phyloP scores from a whole-genome alignment of 2,888 invertebrate species.

The Pachymerium ferrugineum region DNA sequence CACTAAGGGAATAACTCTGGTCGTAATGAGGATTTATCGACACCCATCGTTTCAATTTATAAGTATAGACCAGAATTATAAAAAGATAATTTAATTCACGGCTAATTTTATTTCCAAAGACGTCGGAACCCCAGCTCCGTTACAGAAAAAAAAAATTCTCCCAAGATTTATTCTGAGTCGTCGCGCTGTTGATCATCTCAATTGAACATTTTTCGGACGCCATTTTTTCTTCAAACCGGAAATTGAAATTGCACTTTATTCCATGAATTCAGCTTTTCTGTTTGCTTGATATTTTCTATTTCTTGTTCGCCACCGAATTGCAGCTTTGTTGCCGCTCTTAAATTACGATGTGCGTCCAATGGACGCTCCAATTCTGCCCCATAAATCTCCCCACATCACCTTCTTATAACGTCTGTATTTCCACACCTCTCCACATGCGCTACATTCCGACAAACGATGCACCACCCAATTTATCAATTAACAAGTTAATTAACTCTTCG shows the following conservation, averaged over 20 bases:
- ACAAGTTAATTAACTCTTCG: not conserved
- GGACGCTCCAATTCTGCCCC: conserved; percentile 28
- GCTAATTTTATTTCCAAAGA: not conserved
- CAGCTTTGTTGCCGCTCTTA: conserved; percentile 21
- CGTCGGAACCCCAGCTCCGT: no score
- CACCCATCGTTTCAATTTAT: not conserved
- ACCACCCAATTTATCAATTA: not conserved
- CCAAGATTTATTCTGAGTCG: not conserved
- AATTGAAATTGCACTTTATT: conserved; percentile 21
- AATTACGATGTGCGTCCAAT: conserved; percentile 16
- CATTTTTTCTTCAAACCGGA: not conserved
- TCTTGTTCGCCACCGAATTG: conserved; percentile 21
- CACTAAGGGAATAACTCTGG: not conserved
- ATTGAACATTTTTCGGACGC: no score
- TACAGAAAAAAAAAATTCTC: no score
- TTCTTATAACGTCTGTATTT: not conserved
- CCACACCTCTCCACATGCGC: not conserved
- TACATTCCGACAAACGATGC: not conserved
- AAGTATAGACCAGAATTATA: not conserved
- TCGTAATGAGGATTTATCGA: conserved; percentile 13
- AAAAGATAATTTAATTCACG: not conserved
- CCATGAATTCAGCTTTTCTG: conserved; percentile 10
- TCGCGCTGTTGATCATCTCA: no score
- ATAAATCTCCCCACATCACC: conserved; percentile 26
- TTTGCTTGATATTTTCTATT: conserved; percentile 21